Evolutionary conservation across 2,113 vertebrate species (phyloP).

Genomic region (Azemiops feae): DNA sequence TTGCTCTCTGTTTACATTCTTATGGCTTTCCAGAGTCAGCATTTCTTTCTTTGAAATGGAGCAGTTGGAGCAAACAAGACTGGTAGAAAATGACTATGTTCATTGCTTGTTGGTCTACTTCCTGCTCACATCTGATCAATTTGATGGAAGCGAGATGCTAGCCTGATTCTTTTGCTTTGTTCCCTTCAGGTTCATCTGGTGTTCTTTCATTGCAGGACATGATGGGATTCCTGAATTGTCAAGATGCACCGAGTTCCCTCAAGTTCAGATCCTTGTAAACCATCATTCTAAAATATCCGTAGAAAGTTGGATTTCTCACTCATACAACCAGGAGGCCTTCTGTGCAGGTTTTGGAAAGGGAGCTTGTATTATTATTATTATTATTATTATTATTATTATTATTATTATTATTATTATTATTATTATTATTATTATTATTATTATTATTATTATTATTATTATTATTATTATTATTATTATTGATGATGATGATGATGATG

Average conservation of each 20-base stretch:
- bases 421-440: too few species aligned
- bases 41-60: neutral
- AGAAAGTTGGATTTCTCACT: neutral
- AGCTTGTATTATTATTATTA: too few species aligned
- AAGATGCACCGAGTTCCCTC: neutral
- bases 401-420: too few species aligned
- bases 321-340: neutral
- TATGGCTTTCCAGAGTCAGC: neutral
- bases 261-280: neutral
- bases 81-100: neutral
- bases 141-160: neutral
- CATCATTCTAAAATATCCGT: neutral
- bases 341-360: neutral
- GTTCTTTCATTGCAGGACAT: neutral
- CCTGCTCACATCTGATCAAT: neutral
- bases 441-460: too few species aligned
- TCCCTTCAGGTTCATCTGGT: neutral
- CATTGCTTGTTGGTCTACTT: neutral
- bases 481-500: too few species aligned
- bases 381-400: too few species aligned
- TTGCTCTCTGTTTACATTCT: too few species aligned
- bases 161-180: neutral
- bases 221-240: too few species aligned
- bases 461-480: too few species aligned
- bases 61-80: neutral